A percentile compares a stretch with the other conserved stretches of the same genome.
phyloP scores from a whole-genome alignment of 2,888 invertebrate species.

The Sinhomidia bicolor region DNA sequence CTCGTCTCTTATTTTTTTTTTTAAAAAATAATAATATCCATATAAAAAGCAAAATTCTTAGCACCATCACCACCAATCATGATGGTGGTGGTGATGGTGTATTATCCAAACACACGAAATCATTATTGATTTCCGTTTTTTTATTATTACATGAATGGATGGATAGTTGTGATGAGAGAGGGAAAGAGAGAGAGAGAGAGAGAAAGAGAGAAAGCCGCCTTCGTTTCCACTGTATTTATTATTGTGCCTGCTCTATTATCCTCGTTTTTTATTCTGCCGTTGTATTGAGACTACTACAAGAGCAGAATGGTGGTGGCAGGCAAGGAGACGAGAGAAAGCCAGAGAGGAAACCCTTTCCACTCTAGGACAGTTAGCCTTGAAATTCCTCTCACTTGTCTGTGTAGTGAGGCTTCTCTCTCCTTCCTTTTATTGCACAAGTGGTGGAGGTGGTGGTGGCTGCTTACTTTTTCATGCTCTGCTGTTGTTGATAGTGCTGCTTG shows the following conservation, averaged over 20 bases:
- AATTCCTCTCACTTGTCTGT: slow-evolving; percentile 39
- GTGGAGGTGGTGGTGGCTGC: no score
- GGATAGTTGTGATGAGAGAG: no score
- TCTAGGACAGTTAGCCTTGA: slow-evolving; percentile 49
- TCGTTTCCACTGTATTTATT: slow-evolving; percentile 10
- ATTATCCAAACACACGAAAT: background rate
- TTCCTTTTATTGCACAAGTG: slow-evolving; percentile 15
- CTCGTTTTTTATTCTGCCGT: background rate
- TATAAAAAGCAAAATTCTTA: background rate
- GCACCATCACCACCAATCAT: background rate
- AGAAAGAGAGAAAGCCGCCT: background rate
- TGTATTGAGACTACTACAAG: background rate
- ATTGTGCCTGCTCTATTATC: background rate
- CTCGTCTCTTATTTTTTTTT: no score
- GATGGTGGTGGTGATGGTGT: background rate
- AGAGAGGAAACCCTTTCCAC: slow-evolving; percentile 37
- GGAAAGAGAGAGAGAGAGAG: background rate
- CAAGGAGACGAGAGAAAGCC: background rate
- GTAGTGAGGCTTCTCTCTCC: background rate
- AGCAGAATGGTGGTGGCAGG: background rate
- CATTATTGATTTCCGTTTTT: slow-evolving; percentile 41
- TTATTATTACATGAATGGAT: slow-evolving; percentile 17
- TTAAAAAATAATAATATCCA: no score
- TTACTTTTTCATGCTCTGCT: slow-evolving; percentile 13
- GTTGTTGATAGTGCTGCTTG: background rate